A percentile compares a stretch with the other conserved stretches of the same genome.
Conservation (phyloP, 2,797 vertebrate species). For the Sphaeramia orbicularis region DNA sequence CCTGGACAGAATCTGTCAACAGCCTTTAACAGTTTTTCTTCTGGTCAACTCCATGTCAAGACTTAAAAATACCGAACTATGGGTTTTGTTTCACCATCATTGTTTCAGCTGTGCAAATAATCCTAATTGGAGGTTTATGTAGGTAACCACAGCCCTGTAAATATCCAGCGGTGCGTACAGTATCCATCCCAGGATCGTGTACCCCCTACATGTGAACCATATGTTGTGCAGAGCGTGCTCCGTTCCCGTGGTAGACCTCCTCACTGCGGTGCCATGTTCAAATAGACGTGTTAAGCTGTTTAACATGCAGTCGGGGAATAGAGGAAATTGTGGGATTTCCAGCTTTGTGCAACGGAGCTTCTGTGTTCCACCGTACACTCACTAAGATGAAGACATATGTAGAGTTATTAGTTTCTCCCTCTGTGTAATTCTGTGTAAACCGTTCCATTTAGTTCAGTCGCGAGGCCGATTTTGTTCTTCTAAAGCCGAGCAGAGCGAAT, state of each 20-base stretch:
- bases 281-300: conserved; percentile 76
- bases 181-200: conserved; percentile 50
- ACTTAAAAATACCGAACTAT: conserved; percentile 15
- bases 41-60: conserved; percentile 1
- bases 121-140: conserved; percentile 61
- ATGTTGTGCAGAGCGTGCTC: conserved; percentile 70
- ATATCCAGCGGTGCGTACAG: conserved; percentile 54
- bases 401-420: conserved; percentile 71
- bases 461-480: conserved; percentile 69
- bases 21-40: neutral
- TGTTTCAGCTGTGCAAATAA: conserved; percentile 62
- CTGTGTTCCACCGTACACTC: conserved; percentile 38
- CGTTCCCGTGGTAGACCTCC: conserved; percentile 69
- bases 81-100: conserved; percentile 34
- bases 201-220: conserved; percentile 75
- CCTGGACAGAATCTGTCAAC: conserved; percentile 7
- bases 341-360: conserved; percentile 64
- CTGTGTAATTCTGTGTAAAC: conserved; percentile 75
- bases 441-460: conserved; percentile 76
- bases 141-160: conserved; percentile 58
- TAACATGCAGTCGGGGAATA: conserved; percentile 77
- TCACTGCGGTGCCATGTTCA: conserved; percentile 71
- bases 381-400: conserved; percentile 73
- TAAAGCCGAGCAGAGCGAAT: conserved; percentile 63
- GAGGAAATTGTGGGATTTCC: conserved; percentile 73